Evolutionary conservation across 1,140 invertebrate genomes (phyloP).

Genomic region (Zaprionus kolodkinae): DNA sequence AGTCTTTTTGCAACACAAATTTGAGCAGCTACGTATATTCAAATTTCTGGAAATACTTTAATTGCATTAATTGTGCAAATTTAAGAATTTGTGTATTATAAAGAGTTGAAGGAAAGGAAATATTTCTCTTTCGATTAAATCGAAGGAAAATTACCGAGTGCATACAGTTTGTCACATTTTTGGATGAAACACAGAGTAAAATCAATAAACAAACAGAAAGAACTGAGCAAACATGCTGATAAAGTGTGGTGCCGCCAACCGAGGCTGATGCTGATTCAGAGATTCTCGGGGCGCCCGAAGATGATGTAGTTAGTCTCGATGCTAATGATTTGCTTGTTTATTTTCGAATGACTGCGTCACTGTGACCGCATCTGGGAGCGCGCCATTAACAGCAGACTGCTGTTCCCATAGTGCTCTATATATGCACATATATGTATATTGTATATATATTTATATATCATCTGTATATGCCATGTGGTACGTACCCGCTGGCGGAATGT

Average conservation of each 20-base stretch:
- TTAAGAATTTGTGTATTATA: too few relatives aligned
- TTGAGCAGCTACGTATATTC: neutral
- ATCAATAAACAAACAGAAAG: slow-evolving; percentile 41
- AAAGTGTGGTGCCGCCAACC: slow-evolving; percentile 26
- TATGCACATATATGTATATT: neutral
- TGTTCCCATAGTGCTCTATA: neutral
- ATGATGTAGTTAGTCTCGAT: slow-evolving; percentile 9
- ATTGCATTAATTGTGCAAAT: neutral
- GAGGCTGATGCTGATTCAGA: slow-evolving; percentile 26
- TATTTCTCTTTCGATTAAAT: neutral
- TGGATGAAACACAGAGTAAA: slow-evolving; percentile 40
- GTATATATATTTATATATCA: neutral
- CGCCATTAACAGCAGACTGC: neutral
- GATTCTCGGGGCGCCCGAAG: slow-evolving; percentile 5
- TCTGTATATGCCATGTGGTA: slow-evolving; percentile 5
- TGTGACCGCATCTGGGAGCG: slow-evolving; percentile 34
- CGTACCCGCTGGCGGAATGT: slow-evolving; percentile 22
- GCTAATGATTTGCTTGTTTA: slow-evolving; percentile 55
- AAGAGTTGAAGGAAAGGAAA: neutral
- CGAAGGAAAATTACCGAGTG: neutral
- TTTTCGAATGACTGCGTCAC: slow-evolving; percentile 53
- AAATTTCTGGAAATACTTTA: neutral
- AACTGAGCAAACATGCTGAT: slow-evolving; percentile 14
- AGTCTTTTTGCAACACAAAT: neutral
- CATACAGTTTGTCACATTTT: slow-evolving; percentile 5